phyloP scores from a whole-genome alignment of 2,888 invertebrate species.

The Candidula unifasciata region DNA sequence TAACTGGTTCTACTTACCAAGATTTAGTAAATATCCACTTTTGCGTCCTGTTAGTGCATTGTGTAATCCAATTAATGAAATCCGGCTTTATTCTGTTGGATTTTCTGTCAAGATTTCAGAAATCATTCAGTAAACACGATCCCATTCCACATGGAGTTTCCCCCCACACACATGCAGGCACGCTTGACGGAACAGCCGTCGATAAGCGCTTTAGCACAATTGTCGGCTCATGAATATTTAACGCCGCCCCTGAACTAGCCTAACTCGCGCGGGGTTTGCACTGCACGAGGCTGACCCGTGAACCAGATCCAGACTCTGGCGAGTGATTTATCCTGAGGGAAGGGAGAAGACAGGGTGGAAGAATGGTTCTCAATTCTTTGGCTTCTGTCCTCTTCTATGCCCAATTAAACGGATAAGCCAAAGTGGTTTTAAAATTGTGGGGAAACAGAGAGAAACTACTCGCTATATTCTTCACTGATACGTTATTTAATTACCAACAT shows the following conservation, averaged over 20 bases:
- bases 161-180: slow-evolving; percentile 36
- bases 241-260: slow-evolving; percentile 53
- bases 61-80: slow-evolving; percentile 36
- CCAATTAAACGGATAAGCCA: too few species aligned
- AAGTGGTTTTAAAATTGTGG: too few species aligned
- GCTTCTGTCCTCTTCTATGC: too few species aligned
- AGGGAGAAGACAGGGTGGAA: slow-evolving; percentile 6
- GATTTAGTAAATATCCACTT: not conserved
- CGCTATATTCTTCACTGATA: too few species aligned
- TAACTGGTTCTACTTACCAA: slow-evolving; percentile 2
- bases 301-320: slow-evolving; percentile 52
- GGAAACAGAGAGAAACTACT: too few species aligned
- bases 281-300: slow-evolving; percentile 57
- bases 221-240: slow-evolving; percentile 56
- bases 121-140: slow-evolving; percentile 45
- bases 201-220: slow-evolving; percentile 58
- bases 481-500: too few species aligned
- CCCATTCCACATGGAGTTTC: slow-evolving; percentile 14
- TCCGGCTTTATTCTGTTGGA: slow-evolving; percentile 20
- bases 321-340: slow-evolving; percentile 51
- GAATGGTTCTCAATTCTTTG: too few species aligned
- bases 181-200: slow-evolving; percentile 54
- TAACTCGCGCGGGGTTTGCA: slow-evolving; percentile 52
- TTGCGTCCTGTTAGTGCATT: not conserved
- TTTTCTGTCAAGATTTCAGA: slow-evolving; percentile 42